Evolutionary conservation across 1,140 invertebrate genomes (phyloP), one percentile per base, ranked within the genome.

Genomic region (Diachasmimorpha longicaudata): DNA sequence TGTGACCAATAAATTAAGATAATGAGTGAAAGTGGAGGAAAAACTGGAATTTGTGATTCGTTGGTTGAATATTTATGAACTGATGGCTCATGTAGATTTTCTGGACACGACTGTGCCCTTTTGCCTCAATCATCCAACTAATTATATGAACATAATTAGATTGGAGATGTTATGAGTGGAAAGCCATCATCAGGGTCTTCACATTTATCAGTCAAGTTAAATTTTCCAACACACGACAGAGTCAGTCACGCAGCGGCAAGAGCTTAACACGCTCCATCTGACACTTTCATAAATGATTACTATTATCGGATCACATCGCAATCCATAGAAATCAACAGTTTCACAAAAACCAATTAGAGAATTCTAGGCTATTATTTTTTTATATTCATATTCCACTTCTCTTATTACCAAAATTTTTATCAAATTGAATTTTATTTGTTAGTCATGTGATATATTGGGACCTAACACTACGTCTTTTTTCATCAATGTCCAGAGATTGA

Each of bases 51-150:
- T 25, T 44, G 70, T 48, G 23, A 39, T 39, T 67, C 66, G 66
- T 67, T n/a, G 25, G 37, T 67, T 48, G 13, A 44, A 4, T 71
- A 71, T 71, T 71, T 71, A 71, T 71, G 42, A 71, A 19, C 70
- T 52, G 70, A 71, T 71, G 70, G 70, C 42, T 71, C 70, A 46
- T 31, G 48, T 71, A 71, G 70, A 71, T 71, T 9, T 31, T 14
- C 46, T 58, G 16, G 48, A 16, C 58, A 37, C 39, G 6, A 6
- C 25, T 16, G 8, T 13, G 70, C 16, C 42, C 31, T 31, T 71
- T 44, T 52, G 3, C 44, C 19, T 13, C 10, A 52, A 71, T 71
- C 5, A 71, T 71, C 31, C 48, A 39, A 71, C 48, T 71, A 71
- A 71, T 70, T 70, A 5, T 70, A 16, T 16, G 25, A 31, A 71